Evolutionary conservation across 1,140 invertebrate species (phyloP), one percentile per base, ranked within the genome.

Genomic region (Drosophila lini): DNA sequence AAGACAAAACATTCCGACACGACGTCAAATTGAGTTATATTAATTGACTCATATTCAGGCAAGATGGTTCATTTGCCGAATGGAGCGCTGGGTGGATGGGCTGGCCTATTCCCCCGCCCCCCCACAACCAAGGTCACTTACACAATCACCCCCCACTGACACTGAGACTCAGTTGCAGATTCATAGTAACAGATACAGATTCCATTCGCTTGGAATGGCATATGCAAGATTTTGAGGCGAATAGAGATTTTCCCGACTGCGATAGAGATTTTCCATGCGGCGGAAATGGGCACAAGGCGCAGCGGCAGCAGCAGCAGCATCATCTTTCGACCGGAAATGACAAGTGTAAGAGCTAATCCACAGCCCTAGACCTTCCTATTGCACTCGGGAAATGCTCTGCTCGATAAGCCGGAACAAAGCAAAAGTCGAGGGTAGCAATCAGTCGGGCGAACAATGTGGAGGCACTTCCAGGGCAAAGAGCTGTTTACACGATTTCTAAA

Each of bases 21-120:
- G 52, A 70, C 68, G 28, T 32, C 42, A 53, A 58, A 57, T 71
- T 47, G 41, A 70, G 65, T 71, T 70, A 40, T 71, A 70, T 70
- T 70, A 70, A 70, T 71, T 71, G 68, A 70, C 52, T 70, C 34
- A 70, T 70, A 55, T 69, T 40, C n/a, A 58, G 41, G 65, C 40
- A 38, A 57, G 52, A 19, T 47, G 68, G 47, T 38, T 68, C 34
- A n/a, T 69, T 47, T 56, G 55, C 34, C 16, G 53, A 58, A 41
- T 25, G 61, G 32, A 36, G 50, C 50, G 0, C 15, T 53, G 50
- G 50, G 50, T 40, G 50, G 25, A 16, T 68, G 32, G 50, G 10
- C 2, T 47, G 63, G 47, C 47, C n/a, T 36, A 34, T 38, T 31
- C 2, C 28, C 15, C 15, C 6, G 2, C 10, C 58, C 1, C 6